Conservation (phyloP, 2,113 vertebrate species). For the Sakesphorus luctuosus region DNA sequence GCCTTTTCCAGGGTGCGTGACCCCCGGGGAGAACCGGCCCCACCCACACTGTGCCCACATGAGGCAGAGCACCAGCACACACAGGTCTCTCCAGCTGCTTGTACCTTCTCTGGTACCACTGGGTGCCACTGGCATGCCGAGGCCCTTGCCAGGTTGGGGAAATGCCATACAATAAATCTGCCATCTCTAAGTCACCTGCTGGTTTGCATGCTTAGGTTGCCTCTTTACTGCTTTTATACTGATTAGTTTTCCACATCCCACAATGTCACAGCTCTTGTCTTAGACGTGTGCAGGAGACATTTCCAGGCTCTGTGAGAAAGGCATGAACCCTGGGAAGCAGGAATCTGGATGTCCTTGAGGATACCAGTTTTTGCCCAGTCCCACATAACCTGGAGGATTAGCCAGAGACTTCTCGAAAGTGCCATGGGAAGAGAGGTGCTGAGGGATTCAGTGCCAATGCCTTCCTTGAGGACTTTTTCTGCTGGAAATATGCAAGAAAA, state of each 20-base stretch:
- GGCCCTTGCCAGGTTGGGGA: not conserved
- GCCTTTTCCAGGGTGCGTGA: not conserved
- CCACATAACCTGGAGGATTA: not conserved
- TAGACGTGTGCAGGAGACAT: not conserved
- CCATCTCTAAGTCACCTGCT: not conserved
- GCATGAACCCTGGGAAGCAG: not conserved
- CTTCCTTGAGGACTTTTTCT: not conserved
- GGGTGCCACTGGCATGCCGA: not conserved
- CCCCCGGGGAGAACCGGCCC: not conserved
- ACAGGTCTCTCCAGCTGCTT: not conserved
- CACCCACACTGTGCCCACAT: accelerated
- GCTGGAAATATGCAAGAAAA: not conserved
- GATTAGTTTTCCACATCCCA: not conserved
- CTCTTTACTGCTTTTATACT: not conserved
- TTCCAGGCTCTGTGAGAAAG: not conserved
- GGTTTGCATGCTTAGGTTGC: not conserved
- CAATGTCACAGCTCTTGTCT: not conserved
- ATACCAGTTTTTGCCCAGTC: not conserved
- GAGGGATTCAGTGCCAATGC: not conserved
- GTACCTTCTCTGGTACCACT: not conserved
- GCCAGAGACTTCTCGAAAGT: not conserved
- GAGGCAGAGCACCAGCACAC: not conserved
- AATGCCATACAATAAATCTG: accelerated
- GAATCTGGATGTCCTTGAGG: not conserved
- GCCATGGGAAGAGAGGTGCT: not conserved